Base-by-base conservation (phyloP, 1,140 invertebrate species). In the Ylistrum balloti region DNA sequence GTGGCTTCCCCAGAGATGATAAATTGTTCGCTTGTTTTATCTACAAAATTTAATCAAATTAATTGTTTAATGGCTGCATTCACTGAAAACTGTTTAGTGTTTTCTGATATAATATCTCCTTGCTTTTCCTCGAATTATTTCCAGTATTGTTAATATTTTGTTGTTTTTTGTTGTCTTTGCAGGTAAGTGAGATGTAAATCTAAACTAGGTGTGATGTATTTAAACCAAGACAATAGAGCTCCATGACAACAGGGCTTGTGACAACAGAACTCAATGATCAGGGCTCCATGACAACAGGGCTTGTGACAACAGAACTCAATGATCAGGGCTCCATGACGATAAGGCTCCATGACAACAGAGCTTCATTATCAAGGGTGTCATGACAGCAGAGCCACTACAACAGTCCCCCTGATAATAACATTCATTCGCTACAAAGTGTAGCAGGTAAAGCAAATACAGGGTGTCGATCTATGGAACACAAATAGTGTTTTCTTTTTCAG, bases 1-100 rank as follows among this genome's bases (percentile, higher is more conserved):
- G 22, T 74, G n/a, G 28, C 13, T n/a, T 74, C 56, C 56, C 56
- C n/a, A 28, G 56, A n/a, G 56, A 3, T 74, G 56, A 74, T 74
- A 74, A 74, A 74, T 74, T 28, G 56, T 28, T 74, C 56, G 22
- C 22, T 74, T 74, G 56, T n/a, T 74, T 45, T 74, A 74, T 74
- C 56, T 28, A 74, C 56, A 74, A 74, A 11, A n/a, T 74, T 74
- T n/a, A 17, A 74, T 74, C 56, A 74, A 3, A 28, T n/a, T 0
- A 74, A n/a, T 74, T n/a, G 56, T 74, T 0, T 74, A 28, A n/a
- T n/a, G 56, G 0, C 28, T 45, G 41, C 41, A 45, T 45, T 17
- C 17, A 45, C 41, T 45, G 20, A 45, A 45, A 45, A 45, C 1
- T 17, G 20, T 1, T 17, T 15, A 45, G 20, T 9, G 41, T n/a